A percentile compares a stretch with the other conserved stretches of the same genome.
phyloP scores from a whole-genome alignment of 2,888 invertebrate genomes.

The Sminthurides aquaticus region DNA sequence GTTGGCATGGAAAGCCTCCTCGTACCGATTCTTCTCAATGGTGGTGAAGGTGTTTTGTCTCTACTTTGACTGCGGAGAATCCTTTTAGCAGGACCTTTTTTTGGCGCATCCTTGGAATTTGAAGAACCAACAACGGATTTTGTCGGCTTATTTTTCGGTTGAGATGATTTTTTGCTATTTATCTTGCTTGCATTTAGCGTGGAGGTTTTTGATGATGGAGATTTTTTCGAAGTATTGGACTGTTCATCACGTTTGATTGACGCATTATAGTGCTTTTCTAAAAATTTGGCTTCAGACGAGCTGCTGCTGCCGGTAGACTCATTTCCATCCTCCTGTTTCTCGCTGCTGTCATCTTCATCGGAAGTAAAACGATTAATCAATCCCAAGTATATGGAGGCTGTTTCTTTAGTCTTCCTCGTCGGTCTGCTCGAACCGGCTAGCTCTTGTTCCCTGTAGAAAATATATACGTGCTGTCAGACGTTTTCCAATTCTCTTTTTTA shows the following conservation, averaged over 20 bases:
- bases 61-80: slow-evolving; percentile 31
- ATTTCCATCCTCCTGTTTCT: slow-evolving; percentile 43
- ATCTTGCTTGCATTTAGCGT: not conserved
- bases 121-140: not conserved
- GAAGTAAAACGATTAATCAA: slow-evolving; percentile 61
- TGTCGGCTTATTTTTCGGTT: not conserved
- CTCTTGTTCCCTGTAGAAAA: slow-evolving; percentile 15
- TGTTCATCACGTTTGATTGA: slow-evolving; percentile 34
- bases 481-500: not conserved
- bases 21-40: slow-evolving; percentile 16
- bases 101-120: not conserved
- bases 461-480: not conserved
- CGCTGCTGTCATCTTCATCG: slow-evolving; percentile 56
- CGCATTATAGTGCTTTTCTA: slow-evolving; percentile 41
- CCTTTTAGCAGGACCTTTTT: slow-evolving; percentile 19
- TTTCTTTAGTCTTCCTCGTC: slow-evolving; percentile 64
- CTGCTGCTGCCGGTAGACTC: slow-evolving; percentile 35
- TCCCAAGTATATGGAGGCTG: slow-evolving; percentile 66
- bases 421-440: slow-evolving; percentile 31
- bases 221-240: slow-evolving; percentile 2
- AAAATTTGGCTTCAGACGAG: slow-evolving; percentile 40
- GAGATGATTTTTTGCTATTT: not conserved
- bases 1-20: slow-evolving; percentile 18
- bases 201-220: not conserved
- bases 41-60: slow-evolving; percentile 6